Conservation (phyloP, 2,888 invertebrate genomes). For the Hoplodrina blanda region DNA sequence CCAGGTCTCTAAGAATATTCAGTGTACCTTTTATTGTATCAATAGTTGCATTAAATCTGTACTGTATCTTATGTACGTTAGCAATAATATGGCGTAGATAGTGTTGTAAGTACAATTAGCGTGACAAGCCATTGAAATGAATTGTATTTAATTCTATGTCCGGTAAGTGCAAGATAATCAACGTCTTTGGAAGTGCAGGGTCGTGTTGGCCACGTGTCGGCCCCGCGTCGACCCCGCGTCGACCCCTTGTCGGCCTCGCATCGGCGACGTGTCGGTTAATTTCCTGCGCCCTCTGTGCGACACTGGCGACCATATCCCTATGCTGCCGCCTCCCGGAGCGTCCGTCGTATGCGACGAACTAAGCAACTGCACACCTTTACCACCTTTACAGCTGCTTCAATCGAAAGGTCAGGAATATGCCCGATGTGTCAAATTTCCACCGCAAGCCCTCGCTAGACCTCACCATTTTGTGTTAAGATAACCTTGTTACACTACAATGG, state of each 20-base stretch:
- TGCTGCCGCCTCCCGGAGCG: constrained; percentile 2
- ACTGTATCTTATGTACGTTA: too few species aligned
- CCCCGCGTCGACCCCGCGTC: constrained; percentile 4
- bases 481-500: too few species aligned
- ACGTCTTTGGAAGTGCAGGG: neutral
- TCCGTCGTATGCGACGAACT: constrained; percentile 10
- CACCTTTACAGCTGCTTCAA: neutral
- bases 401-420: neutral
- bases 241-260: neutral
- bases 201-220: neutral
- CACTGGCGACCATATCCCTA: neutral
- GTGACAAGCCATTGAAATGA: too few species aligned
- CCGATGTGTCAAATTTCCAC: neutral
- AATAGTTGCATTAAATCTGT: too few species aligned
- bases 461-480: too few species aligned
- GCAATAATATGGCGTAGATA: too few species aligned
- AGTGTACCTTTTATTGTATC: too few species aligned
- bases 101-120: too few species aligned
- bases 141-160: too few species aligned
- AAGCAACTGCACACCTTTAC: neutral
- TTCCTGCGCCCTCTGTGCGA: constrained; percentile 43
- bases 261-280: constrained; percentile 40
- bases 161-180: neutral
- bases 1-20: too few species aligned
- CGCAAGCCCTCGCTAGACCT: neutral